phyloP scores from a whole-genome alignment of 2,888 invertebrate genomes.

The Agriotes lineatus region DNA sequence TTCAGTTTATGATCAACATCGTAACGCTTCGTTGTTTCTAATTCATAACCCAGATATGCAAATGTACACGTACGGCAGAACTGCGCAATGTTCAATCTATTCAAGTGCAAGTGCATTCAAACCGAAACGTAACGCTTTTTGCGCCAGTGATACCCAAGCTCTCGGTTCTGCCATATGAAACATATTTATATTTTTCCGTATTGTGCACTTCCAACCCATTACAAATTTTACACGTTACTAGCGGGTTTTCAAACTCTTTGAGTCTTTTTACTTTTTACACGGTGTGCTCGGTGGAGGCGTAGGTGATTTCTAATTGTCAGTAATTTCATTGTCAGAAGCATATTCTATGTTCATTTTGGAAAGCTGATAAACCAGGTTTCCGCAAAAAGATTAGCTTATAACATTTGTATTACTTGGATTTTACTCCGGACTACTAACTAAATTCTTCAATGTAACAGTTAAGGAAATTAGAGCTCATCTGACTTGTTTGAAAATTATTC shows the following conservation, averaged over 20 bases:
- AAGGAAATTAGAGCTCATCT: too few species aligned
- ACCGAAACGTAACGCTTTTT: neutral
- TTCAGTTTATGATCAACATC: slow-evolving; percentile 11
- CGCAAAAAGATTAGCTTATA: too few species aligned
- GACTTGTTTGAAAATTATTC: too few species aligned
- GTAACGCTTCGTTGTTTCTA: slow-evolving; percentile 12
- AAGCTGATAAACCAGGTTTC: too few species aligned
- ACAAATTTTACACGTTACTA: neutral
- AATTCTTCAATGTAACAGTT: too few species aligned
- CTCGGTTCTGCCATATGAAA: neutral
- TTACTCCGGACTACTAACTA: too few species aligned
- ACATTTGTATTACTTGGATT: too few species aligned
- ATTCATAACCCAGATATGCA: slow-evolving; percentile 7
- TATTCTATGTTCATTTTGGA: too few species aligned
- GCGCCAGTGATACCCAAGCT: neutral
- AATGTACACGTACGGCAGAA: neutral
- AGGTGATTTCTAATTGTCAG: neutral
- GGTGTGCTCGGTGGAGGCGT: neutral
- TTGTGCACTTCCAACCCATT: slow-evolving; percentile 3
- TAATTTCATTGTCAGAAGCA: slow-evolving; percentile 3
- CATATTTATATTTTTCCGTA: neutral
- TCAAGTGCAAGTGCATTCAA: slow-evolving; percentile 14
- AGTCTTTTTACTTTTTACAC: neutral
- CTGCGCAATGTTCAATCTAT: neutral
- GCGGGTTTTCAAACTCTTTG: neutral